Evolutionary conservation across 2,888 invertebrate genomes (phyloP), one percentile per base, ranked within the genome.

Genomic region (Pyrgus malvae): DNA sequence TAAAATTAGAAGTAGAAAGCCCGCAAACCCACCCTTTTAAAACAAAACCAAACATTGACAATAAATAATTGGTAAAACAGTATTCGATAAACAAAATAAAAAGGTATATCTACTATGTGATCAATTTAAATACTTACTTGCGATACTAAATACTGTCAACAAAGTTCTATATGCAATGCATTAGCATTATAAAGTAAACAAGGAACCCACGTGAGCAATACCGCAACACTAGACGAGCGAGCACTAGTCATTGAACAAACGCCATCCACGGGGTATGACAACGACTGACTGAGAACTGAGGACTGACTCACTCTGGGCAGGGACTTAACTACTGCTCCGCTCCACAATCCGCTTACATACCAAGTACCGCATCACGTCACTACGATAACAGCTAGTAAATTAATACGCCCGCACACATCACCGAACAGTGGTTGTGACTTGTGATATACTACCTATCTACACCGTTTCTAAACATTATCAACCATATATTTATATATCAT

Each of bases 371-470:
- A 45, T 45, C 25, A 16, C 25, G 16, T 27, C 35, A 37, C 21
- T 42, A 21, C 55, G 60, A 61, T 63, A 61, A 54, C 56, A 54
- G 38, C 50, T 38, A 56, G 59, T 60, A 58, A 58, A 35, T 62
- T 38, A 40, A 29, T 33, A 57, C 38, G 37, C 33, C 19, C 21
- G 31, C 11, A 12, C 21, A 31, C 45, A 45, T 31, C 12, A 16
- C 23, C 11, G 17, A 31, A 19, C 27, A 12, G 1, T 33, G 6
- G 9, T 8, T n/a, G n/a, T n/a, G n/a, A n/a, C n/a, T n/a, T n/a
- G n/a, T n/a, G n/a, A n/a, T n/a, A n/a, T n/a, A n/a, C n/a, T n/a
- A n/a, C n/a, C n/a, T n/a, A n/a, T n/a, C n/a, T n/a, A n/a, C n/a
- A n/a, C n/a, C n/a, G n/a, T n/a, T n/a, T n/a, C n/a, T n/a, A n/a